Base-by-base conservation (phyloP, 2,888 invertebrate genomes). In the Drosophila colorata region DNA sequence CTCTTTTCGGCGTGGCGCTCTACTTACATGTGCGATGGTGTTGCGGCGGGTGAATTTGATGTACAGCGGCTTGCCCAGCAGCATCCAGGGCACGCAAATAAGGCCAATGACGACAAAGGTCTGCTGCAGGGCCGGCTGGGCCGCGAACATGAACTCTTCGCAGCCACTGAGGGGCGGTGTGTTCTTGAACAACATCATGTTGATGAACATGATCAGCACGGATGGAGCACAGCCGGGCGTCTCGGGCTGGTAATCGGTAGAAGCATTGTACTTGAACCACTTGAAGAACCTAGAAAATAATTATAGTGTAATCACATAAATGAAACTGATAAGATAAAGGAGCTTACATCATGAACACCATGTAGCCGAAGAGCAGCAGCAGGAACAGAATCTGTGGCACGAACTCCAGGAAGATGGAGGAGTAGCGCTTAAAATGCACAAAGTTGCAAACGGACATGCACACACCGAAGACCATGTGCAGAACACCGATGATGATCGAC, bases 391-490 rank as follows among this genome's bases (percentile, higher is more conserved):
- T 92, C 93, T 98, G 98, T 0, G 99, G 99, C 67, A 99, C 89
- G 93, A 98, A 99, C 93, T 98, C 97, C 87, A 97, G 93, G 72
- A 97, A 70, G 69, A 97, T 95, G 74, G 94, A 95, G 70, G 94
- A 93, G 80, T 94, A 94, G 76, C 94, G 95, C 83, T 94, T 94
- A 93, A 96, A 96, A 93, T 96, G 95, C 63, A 95, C 95, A 92
- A 95, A 95, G 91, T 97, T 97, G 65, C 95, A 93, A 44, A 96
- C 95, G 77, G 95, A 96, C 93, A 98, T 95, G 91, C 95, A 94
- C 5, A 98, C 96, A 80, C 99, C 99, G 91, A 98, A 98, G 69
- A 97, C 94, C 99, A 99, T 99, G 93, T 99, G 99, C 33, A 95
- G 90, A 5, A 99, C 97, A 57, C 98, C 99, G 81, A 98, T 95